phyloP scores from a whole-genome alignment of 2,113 vertebrate genomes.

The Peromyscus polionotus region DNA sequence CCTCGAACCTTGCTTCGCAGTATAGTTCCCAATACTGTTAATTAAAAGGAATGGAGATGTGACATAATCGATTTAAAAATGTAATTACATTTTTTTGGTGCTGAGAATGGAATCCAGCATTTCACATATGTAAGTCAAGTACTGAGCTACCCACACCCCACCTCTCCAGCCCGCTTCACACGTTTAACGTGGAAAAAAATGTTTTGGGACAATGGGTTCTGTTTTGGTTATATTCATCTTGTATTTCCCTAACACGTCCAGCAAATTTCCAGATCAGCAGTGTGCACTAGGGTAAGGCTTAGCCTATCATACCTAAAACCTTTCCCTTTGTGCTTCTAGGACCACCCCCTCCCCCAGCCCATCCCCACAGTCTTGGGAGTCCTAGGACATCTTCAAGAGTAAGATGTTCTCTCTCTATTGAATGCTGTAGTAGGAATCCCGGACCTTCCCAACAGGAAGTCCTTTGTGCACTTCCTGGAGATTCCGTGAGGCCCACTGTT shows the following conservation, averaged over 20 bases:
- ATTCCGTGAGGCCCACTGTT: neutral
- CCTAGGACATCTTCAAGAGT: neutral
- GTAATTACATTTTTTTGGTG: neutral
- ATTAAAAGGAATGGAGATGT: neutral
- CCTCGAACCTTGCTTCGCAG: neutral
- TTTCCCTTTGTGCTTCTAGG: neutral
- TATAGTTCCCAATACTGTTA: neutral
- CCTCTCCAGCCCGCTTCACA: neutral
- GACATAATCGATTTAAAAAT: neutral
- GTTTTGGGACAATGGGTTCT: neutral
- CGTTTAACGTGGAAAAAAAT: neutral
- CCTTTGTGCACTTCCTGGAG: neutral
- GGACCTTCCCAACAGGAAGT: neutral
- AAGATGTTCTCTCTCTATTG: neutral
- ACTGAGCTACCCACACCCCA: neutral
- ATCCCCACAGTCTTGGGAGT: neutral
- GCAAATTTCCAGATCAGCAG: neutral
- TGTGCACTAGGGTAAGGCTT: neutral
- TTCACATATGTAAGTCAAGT: neutral
- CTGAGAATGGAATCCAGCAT: neutral
- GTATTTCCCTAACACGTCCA: neutral
- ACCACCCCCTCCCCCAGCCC: no score
- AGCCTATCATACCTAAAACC: neutral
- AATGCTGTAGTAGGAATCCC: neutral
- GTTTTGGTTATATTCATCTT: neutral